Evolutionary conservation across 2,888 invertebrate genomes (phyloP), one percentile per base, ranked within the genome.

Genomic region (Brachylomia viminalis): DNA sequence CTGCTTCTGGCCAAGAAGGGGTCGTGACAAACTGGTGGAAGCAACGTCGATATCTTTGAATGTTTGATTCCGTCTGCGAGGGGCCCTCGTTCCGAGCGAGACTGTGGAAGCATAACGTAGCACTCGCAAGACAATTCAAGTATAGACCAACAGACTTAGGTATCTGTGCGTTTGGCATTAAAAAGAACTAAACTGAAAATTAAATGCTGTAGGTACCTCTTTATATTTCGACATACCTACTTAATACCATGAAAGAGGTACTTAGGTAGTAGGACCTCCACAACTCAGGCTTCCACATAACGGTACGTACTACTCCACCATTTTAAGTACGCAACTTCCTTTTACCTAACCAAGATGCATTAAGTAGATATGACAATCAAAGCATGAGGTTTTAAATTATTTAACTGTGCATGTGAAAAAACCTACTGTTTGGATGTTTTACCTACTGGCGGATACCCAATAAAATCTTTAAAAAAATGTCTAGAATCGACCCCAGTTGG

Each of bases 21-120:
- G 88, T 86, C 87, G 85, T 89, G 89, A 90, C 89, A 89, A 90
- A 90, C 90, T 91, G 89, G 89, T 82, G 79, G 86, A 82, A 90
- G 27, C 45, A 71, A 72, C 89, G 91, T 91, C 92, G 89, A 92
- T 91, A 91, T 86, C 90, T 90, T 88, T 92, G 90, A 92, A 92
- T 92, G 89, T 92, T 91, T 91, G 90, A 92, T 91, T 88, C 87
- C 80, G 83, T 84, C 80, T 87, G 85, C 85, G 84, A 65, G 72
- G 74, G 49, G 64, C 20, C n/a, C n/a, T n/a, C n/a, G n/a, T n/a
- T n/a, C n/a, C n/a, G 72, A 58, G 72, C 47, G 56, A 38, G 17
- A 54, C 67, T n/a, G 45, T 45, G 23, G 49, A 52, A 30, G 54
- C 68, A 59, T 20, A 52, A 77, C 38, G 42, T 38, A 54, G 42